Percentiles rank a stretch among this genome's conserved stretches.
Conservation (phyloP, 2,888 invertebrate species). For the Podabrus alpinus region DNA sequence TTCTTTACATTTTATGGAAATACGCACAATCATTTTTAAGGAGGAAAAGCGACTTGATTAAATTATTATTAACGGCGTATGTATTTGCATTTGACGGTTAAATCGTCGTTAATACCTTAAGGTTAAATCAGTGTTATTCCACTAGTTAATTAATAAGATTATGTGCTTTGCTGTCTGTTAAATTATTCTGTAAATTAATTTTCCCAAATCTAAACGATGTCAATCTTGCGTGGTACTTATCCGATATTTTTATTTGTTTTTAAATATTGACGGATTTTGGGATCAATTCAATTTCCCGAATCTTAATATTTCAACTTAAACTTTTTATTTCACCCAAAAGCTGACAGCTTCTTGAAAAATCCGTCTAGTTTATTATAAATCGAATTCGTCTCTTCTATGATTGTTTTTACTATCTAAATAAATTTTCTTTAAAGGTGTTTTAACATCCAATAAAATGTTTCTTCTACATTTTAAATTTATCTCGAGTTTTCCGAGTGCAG, state of each 20-base stretch:
- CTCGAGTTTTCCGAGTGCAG: neutral
- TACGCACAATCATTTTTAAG: neutral
- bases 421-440: neutral
- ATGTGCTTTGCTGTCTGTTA: conserved; percentile 3
- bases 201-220: neutral
- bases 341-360: neutral
- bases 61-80: neutral
- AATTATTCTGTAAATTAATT: neutral
- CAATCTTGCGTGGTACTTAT: neutral
- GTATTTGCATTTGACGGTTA: neutral
- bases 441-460: neutral
- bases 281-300: neutral
- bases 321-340: neutral
- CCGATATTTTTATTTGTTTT: neutral
- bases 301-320: neutral
- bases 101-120: neutral
- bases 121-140: neutral
- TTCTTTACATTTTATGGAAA: neutral
- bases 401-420: neutral
- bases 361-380: neutral
- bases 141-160: conserved; percentile 2
- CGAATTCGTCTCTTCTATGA: neutral
- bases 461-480: neutral
- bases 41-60: neutral
- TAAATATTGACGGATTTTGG: neutral